Base-by-base conservation (phyloP, 2,797 vertebrate genomes). In the Tapera naevia region DNA sequence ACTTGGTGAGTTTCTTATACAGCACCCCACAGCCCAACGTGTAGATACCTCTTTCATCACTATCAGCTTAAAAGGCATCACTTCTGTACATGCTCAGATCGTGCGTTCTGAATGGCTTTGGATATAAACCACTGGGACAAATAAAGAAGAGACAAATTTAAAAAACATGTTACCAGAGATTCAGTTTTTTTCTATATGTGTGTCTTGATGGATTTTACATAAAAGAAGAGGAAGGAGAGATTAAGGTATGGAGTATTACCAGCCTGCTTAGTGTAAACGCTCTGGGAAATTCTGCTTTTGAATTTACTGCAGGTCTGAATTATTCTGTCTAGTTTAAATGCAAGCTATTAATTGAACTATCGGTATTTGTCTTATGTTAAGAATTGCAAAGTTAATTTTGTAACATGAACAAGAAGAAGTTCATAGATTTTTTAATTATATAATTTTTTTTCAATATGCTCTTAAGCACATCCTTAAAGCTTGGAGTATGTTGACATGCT, bases 401-500 rank as follows among this genome's bases (percentile, higher is more conserved):
- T 23, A 22, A 35, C 5, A 17, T 0, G 45, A 83, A 4, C 22
- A 43, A 37, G 11, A 56, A 60, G 74, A 60, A 50, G 35, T 65
- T 79, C 46, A 37, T 28, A 74, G 61, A 10, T 41, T 83, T 87
- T 70, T 23, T 88, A 91, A 45, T 7, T 3, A 5, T 25, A 53
- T 33, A 51, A 33, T 39, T 11, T 75, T 16, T 69, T 69, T 76
- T 87, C 30, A 35, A 9, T 14, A 11, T 9, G 25, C 8, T 28
- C 24, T 65, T 73, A 50, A 80, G 45, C 50, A 7, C 0, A 53
- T 33, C 39, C 71, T 91, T 17, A 79, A 39, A 84, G 32, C 58
- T 53, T 1, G 0, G 51, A 15, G 14, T 60, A 10, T 10, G 27
- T 91, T 87, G 85, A n/a, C 11, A 3, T 2, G 0, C 14, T 76